These are phyloP conservation scores for Pungitius pungitius DNA, from an alignment of 2,113 vertebrate species.

Conservation along the genomic window DNA sequence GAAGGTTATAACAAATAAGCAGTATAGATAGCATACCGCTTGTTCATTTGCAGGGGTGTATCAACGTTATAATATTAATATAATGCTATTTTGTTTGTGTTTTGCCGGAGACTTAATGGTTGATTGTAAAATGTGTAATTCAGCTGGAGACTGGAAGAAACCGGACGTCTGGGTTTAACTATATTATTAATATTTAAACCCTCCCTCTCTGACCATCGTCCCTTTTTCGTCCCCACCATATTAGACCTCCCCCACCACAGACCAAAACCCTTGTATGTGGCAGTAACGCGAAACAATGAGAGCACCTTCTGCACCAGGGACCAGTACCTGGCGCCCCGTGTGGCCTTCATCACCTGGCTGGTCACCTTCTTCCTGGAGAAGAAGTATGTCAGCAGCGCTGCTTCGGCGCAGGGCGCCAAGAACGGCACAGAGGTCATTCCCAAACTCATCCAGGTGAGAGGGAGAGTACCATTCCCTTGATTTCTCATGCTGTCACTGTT, in stretches of 20 bases:
- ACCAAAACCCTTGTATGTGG: constrained; percentile 91
- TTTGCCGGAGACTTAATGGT: not conserved
- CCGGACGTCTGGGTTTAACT: too few species aligned
- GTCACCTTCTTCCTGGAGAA: constrained; percentile 99
- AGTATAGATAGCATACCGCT: not conserved
- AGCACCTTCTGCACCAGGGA: constrained; percentile 93
- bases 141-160: not conserved
- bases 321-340: constrained; percentile 94
- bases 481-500: not conserved
- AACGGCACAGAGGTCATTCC: constrained; percentile 93
- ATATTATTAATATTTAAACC: not conserved
- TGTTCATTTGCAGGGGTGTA: not conserved
- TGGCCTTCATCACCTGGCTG: constrained; percentile 97
- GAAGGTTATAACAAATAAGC: not conserved
- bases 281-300: constrained; percentile 89
- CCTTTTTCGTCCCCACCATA: not conserved
- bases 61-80: not conserved
- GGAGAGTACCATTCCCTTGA: not conserved
- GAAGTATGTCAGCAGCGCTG: constrained; percentile 88
- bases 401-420: constrained; percentile 84
- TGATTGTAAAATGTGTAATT: constrained; percentile 5
- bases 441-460: constrained; percentile 91
- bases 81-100: not conserved
- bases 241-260: constrained; percentile 92
- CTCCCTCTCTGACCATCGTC: not conserved